Evolutionary conservation across 2,888 invertebrate species (phyloP).

Genomic region (Drosophila monieri): DNA sequence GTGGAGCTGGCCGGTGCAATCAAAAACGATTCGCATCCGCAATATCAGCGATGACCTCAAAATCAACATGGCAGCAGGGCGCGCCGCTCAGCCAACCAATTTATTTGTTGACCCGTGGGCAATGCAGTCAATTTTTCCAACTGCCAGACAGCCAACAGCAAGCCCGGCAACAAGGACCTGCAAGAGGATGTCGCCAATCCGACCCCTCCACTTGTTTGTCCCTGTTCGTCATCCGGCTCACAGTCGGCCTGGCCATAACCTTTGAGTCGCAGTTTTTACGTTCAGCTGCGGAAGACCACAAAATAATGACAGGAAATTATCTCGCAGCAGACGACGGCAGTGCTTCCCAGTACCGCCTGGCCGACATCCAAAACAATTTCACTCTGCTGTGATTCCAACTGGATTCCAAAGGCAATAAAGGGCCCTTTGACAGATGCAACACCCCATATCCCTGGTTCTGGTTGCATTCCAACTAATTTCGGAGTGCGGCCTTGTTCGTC

Average conservation of each 20-base stretch:
- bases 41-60: conserved; percentile 79
- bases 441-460: conserved; percentile 44
- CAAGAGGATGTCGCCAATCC: conserved; percentile 51
- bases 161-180: neutral
- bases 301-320: conserved; percentile 83
- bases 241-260: conserved; percentile 64
- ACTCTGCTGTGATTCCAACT: conserved; percentile 67
- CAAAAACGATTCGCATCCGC: conserved; percentile 79
- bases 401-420: neutral
- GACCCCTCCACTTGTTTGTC: conserved; percentile 36
- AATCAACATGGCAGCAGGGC: conserved; percentile 68
- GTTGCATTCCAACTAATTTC: conserved; percentile 20
- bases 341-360: conserved; percentile 37
- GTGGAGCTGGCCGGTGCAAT: conserved; percentile 69
- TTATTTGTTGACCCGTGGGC: conserved; percentile 79
- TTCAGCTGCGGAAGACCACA: conserved; percentile 82
- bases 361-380: conserved; percentile 76
- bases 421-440: conserved; percentile 42
- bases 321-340: conserved; percentile 70
- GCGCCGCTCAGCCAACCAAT: conserved; percentile 59
- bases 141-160: conserved; percentile 43
- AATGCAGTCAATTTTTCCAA: conserved; percentile 78
- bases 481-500: conserved; percentile 11
- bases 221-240: neutral
- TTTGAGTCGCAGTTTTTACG: conserved; percentile 79